Conservation (phyloP, 2,113 vertebrate genomes). For the Oncorhynchus mykiss region DNA sequence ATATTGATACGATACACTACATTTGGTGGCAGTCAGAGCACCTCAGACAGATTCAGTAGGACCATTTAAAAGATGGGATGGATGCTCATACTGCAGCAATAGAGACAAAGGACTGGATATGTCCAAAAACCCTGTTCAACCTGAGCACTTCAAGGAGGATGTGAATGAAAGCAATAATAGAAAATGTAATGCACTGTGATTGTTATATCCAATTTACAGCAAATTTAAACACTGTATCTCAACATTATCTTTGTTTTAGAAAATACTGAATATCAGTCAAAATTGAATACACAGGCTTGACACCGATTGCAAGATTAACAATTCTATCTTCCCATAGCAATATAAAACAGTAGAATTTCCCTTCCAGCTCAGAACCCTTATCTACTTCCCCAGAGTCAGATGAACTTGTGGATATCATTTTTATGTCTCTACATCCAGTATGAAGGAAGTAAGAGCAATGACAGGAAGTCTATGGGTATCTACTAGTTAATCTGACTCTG, state of each 20-base stretch:
- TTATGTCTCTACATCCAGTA: too few relatives aligned
- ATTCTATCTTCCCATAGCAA: slow-evolving; percentile 10
- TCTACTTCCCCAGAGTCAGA: slow-evolving; percentile 5
- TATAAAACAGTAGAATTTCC: background rate
- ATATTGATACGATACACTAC: slow-evolving; percentile 25
- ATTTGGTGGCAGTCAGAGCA: slow-evolving; percentile 35
- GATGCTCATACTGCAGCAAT: background rate
- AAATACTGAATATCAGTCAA: background rate
- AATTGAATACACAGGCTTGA: background rate
- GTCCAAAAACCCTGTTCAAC: background rate
- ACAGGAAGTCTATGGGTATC: too few relatives aligned
- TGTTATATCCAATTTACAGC: too few relatives aligned
- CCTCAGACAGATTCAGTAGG: slow-evolving; percentile 41
- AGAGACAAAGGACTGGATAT: background rate
- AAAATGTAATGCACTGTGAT: background rate
- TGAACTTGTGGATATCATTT: too few relatives aligned
- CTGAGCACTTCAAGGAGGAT: too few relatives aligned
- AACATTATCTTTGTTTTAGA: background rate
- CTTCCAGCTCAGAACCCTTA: background rate
- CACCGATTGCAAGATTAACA: background rate
- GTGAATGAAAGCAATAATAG: too few relatives aligned
- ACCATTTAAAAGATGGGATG: slow-evolving; percentile 12
- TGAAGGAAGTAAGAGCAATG: too few relatives aligned
- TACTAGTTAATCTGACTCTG: too few relatives aligned
- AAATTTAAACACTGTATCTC: too few relatives aligned